Evolutionary conservation across 2,797 vertebrate species (phyloP).

Genomic region (Acridotheres tristis): DNA sequence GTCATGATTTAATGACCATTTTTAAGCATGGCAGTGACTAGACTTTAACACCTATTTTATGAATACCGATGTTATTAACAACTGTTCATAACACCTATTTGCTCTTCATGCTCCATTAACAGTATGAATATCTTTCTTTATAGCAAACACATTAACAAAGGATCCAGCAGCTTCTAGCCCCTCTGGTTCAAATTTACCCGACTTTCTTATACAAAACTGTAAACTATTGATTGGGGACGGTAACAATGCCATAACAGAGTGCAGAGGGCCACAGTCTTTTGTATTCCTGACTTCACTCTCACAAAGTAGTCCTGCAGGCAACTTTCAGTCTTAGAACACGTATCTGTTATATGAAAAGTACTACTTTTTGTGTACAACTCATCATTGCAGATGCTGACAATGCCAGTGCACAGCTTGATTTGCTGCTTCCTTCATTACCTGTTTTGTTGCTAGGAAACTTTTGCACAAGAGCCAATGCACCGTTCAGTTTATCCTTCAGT

Average conservation of each 20-base stretch:
- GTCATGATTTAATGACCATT: neutral
- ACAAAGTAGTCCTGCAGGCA: neutral
- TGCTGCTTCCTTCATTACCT: neutral
- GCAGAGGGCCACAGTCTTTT: neutral
- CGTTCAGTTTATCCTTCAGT: neutral
- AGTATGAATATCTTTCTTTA: neutral
- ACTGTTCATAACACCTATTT: neutral
- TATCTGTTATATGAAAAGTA: neutral
- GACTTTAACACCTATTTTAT: neutral
- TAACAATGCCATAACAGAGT: neutral
- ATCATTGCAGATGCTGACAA: neutral
- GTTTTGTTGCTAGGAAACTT: conserved; percentile 56
- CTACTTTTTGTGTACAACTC: neutral
- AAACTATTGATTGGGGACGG: neutral
- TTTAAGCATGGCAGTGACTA: neutral
- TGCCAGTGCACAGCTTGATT: neutral
- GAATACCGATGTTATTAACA: neutral
- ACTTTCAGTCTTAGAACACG: neutral
- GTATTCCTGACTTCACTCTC: neutral
- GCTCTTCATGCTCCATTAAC: neutral
- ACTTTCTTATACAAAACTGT: neutral
- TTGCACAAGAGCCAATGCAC: neutral
- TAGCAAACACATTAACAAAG: neutral
- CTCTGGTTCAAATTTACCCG: neutral
- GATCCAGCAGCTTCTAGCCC: neutral